Evolutionary conservation across 1,140 invertebrate genomes (phyloP), one percentile per base, ranked within the genome.

Genomic region (Anastrepha obliqua): DNA sequence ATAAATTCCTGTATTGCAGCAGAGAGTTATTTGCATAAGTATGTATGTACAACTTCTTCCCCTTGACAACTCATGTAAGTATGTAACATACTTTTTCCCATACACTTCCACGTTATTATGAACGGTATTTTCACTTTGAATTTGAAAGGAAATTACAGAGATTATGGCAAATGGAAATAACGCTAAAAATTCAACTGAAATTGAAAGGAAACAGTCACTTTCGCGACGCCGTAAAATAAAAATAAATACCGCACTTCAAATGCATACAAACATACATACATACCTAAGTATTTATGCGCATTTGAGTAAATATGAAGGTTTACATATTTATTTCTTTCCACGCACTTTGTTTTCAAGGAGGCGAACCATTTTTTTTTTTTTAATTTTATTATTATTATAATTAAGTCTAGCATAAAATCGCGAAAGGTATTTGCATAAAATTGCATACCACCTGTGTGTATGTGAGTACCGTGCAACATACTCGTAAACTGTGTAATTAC

Each of bases 371-470:
- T 29, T 29, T 29, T 29, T 29, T 29, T 29, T 29, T 29, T 29
- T n/a, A n/a, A 29, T 29, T 29, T 29, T 29, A 29, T 29, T 29
- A 29, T 81, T 55, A 20, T 42, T 39, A n/a, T 51, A 55, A 20
- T 81, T 81, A 81, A 81, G 74, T 55, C 44, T 55, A 42, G 39
- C 74, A 81, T 81, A 58, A 81, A 81, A 81, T 81, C 55, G 17
- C n/a, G 42, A 78, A 81, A 47, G n/a, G 17, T 81, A 81, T 81
- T 81, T 81, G 47, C 74, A 81, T 81, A 81, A 81, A 81, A 81
- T 58, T 55, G 74, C 74, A 81, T 29, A 29, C 29, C 0, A 29
- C 29, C 29, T 29, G 29, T 29, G 29, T 29, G 29, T 29, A 29
- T 29, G 29, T 29, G 44, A 81, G 74, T n/a, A 81, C 51, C 74